Evolutionary conservation across 2,888 invertebrate genomes (phyloP).

Genomic region (Leptopilina syphax): DNA sequence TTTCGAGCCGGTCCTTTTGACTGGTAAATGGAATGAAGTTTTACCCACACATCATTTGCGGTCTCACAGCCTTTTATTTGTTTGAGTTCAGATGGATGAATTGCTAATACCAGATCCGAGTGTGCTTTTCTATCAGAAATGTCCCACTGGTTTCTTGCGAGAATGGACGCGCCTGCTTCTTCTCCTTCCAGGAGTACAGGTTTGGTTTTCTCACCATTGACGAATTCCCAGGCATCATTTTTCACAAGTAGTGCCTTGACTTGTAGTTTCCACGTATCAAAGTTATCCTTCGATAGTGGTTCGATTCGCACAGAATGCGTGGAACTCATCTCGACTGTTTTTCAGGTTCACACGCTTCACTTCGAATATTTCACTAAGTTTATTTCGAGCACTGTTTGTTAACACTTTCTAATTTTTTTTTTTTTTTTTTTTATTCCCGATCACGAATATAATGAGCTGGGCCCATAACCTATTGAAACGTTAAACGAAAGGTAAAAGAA

Average conservation of each 20-base stretch:
- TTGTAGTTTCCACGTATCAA: background rate
- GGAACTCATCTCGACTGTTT: no score
- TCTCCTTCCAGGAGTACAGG: background rate
- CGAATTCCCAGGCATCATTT: background rate
- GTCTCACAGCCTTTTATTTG: no score
- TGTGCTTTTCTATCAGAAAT: background rate
- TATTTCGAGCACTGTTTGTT: no score
- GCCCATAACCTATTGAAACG: no score
- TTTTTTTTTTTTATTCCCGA: no score
- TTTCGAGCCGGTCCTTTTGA: slow-evolving; percentile 71
- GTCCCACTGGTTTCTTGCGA: background rate
- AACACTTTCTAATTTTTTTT: no score
- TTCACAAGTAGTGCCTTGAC: background rate
- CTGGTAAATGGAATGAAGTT: slow-evolving; percentile 64
- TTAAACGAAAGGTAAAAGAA: no score
- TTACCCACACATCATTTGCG: slow-evolving; percentile 69
- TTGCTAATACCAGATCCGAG: background rate
- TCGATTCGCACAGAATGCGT: background rate
- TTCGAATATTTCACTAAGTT: no score
- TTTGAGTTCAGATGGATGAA: no score
- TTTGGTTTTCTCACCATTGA: background rate
- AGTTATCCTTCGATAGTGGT: background rate
- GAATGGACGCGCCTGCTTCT: background rate
- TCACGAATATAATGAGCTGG: no score
- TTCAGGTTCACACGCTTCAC: no score